Evolutionary conservation across 2,113 vertebrate species (phyloP), one percentile per base, ranked within the genome.

Genomic region (Casuarius casuarius): DNA sequence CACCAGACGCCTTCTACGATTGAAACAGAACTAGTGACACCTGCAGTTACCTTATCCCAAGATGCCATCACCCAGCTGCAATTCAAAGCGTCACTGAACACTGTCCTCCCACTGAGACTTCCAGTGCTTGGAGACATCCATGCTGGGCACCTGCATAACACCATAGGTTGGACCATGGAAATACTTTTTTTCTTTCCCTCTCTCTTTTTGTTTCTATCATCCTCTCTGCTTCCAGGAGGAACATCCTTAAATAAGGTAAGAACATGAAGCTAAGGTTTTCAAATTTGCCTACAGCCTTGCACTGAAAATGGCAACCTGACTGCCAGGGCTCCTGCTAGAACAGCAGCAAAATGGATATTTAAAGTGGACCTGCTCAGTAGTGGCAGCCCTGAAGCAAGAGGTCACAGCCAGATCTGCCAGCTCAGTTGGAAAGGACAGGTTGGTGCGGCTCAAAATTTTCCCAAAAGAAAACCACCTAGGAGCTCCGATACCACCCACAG

Each of bases 1-100:
- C 70, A 59, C 38, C 54, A 56, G 29, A 59, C 17, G 26, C 56
- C 33, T 44, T 74, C 90, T 61, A 85, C 19, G 6, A 18, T 46
- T 72, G 49, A 15, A 52, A 21, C 17, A 31, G 66, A 66, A 21
- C 0, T 0, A 31, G 28, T 33, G 40, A 2, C 56, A 70, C 66
- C 61, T 51, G 48, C 52, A 26, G 10, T 12, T 10, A 38, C 52
- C 35, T 29, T 35, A 35, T 7, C 49, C 65, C 75, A 73, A 61
- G 42, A 59, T 23, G 29, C 42, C 63, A n/a, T 40, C 21, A 0
- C 85, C n/a, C 56, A 21, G 46, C 51, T 79, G 62, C 56, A 59
- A 59, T 71, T 63, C 68, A 65, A n/a, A 38, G 17, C 79, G 40
- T 13, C 5, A 1, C 61, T 51, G 33, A n/a, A 33, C 56, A 13